Conservation (phyloP, 2,888 invertebrate genomes). For the Rhodophaea formosa region DNA sequence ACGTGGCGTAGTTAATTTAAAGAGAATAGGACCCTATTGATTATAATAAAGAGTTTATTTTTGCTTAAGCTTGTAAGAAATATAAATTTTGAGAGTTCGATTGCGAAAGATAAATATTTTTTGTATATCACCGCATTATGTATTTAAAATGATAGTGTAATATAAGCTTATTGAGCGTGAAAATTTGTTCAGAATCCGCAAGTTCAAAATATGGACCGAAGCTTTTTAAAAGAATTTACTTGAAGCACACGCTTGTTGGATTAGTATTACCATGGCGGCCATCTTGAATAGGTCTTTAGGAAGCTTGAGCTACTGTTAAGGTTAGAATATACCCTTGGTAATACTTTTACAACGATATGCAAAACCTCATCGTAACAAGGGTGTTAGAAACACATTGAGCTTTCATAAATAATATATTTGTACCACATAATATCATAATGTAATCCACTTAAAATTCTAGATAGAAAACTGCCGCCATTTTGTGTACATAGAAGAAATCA, state of each 20-base stretch:
- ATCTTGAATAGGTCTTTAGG: constrained; percentile 11
- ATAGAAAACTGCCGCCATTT: constrained; percentile 27
- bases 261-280: constrained; percentile 24
- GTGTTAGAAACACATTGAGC: constrained; percentile 75
- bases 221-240: constrained; percentile 16
- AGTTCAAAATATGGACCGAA: constrained; percentile 15
- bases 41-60: constrained; percentile 74
- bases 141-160: constrained; percentile 53
- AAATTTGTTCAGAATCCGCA: constrained; percentile 36
- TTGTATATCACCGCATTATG: constrained; percentile 69
- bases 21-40: constrained; percentile 52
- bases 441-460: constrained; percentile 22
- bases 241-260: constrained; percentile 10
- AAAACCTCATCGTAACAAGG: constrained; percentile 63
- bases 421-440: constrained; percentile 46
- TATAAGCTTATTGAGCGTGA: constrained; percentile 54
- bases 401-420: constrained; percentile 62
- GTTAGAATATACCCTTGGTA: constrained; percentile 10
- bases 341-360: constrained; percentile 9
- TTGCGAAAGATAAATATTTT: constrained; percentile 75
- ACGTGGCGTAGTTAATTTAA: constrained; percentile 38
- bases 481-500: constrained; percentile 31
- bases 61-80: constrained; percentile 77
- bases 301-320: constrained; percentile 9
- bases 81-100: constrained; percentile 56